These are phyloP conservation scores for Porites rus DNA, from an alignment of 92 coral and sea anemone species.

Conservation along the genomic window DNA sequence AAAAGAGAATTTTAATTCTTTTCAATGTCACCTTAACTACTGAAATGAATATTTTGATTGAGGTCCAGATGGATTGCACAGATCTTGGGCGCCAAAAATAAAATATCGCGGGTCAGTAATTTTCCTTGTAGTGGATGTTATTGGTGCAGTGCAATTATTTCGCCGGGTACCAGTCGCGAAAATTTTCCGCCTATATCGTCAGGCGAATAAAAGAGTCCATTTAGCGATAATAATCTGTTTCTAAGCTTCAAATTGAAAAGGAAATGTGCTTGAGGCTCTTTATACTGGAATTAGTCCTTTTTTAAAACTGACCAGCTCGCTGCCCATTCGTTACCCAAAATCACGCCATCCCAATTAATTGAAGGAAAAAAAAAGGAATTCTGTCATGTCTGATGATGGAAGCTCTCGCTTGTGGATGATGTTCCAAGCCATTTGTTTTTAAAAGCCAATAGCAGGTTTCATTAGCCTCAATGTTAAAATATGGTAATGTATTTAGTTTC, in stretches of 20 bases:
- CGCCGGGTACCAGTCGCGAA: slow-evolving; percentile 41
- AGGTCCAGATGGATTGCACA: slow-evolving; percentile 8
- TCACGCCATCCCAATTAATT: slow-evolving; percentile 21
- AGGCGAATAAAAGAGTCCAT: background rate
- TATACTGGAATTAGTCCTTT: background rate
- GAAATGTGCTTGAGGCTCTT: background rate
- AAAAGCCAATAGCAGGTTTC: slow-evolving; percentile 31
- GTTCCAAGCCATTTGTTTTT: slow-evolving; percentile 20
- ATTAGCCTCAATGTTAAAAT: slow-evolving; percentile 14
- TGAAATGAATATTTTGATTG: background rate
- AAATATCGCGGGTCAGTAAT: background rate
- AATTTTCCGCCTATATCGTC: slow-evolving; percentile 44
- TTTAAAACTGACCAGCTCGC: background rate
- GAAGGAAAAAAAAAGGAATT: background rate
- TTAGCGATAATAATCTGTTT: background rate
- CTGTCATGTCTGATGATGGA: background rate
- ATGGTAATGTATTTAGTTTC: background rate
- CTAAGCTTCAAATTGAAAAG: background rate
- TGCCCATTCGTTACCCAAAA: background rate
- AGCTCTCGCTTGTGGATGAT: slow-evolving; percentile 2
- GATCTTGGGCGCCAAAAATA: slow-evolving; percentile 27
- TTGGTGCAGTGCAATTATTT: slow-evolving; percentile 32
- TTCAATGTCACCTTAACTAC: background rate
- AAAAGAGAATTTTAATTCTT: background rate
- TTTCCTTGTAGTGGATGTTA: background rate